Conservation (phyloP, 2,888 invertebrate genomes). For the Melanostoma scalare region DNA sequence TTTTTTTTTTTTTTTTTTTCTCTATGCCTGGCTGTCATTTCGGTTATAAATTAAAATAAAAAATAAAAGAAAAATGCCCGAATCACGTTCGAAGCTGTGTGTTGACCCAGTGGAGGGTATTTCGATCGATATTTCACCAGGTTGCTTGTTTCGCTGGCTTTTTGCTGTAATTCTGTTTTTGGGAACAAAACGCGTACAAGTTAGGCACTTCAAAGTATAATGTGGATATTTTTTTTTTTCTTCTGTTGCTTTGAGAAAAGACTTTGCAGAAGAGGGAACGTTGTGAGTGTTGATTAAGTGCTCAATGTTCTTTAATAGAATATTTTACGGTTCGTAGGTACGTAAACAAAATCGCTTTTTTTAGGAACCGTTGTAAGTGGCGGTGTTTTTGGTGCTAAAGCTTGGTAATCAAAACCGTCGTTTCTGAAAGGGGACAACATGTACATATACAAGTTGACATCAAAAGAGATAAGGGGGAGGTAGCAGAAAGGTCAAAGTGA, state of each 20-base stretch:
- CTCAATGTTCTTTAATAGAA: neutral
- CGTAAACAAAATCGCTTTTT: constrained; percentile 14
- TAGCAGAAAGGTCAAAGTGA: too few relatives aligned
- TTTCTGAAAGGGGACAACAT: constrained; percentile 6
- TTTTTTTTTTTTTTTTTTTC: neutral
- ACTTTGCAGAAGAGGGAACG: neutral
- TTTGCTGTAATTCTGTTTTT: neutral
- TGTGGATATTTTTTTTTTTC: constrained; percentile 36
- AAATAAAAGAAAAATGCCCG: neutral
- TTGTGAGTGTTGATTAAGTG: constrained; percentile 1
- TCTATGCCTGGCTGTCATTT: neutral
- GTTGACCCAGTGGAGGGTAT: constrained; percentile 8
- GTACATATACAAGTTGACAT: too few relatives aligned
- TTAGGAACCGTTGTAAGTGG: neutral
- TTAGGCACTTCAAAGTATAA: constrained; percentile 44
- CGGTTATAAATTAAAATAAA: neutral
- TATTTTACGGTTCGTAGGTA: neutral
- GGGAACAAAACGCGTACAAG: constrained; percentile 2
- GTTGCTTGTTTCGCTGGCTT: too few relatives aligned
- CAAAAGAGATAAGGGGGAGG: too few relatives aligned
- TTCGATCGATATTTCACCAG: constrained; percentile 33
- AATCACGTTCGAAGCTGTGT: constrained; percentile 21
- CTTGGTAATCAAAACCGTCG: constrained; percentile 10
- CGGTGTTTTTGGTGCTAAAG: constrained; percentile 19
- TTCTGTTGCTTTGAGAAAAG: neutral